Percentiles rank a stretch among this genome's conserved stretches.
phyloP scores from a whole-genome alignment of 2,888 invertebrate genomes.

The Schizaphis graminum region DNA sequence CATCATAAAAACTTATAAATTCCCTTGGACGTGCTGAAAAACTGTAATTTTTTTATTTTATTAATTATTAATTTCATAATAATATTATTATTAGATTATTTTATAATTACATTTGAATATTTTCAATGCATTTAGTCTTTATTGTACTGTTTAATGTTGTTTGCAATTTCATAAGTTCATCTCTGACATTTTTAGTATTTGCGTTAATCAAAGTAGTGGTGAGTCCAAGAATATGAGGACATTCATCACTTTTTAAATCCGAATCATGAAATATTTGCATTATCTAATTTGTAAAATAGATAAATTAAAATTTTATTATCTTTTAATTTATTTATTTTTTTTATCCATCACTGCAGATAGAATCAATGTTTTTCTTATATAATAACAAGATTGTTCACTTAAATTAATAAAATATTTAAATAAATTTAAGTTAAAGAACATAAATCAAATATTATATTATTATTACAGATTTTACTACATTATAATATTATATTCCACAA shows the following conservation, averaged over 20 bases:
- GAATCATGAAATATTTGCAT: slow-evolving; percentile 70
- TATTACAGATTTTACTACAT: no score
- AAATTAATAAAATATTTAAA: no score
- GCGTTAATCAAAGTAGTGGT: slow-evolving; percentile 89
- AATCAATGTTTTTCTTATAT: no score
- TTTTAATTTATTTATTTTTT: not conserved
- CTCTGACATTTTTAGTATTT: slow-evolving; percentile 74
- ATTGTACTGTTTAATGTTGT: slow-evolving; percentile 81
- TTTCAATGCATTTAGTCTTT: slow-evolving; percentile 70
- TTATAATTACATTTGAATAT: slow-evolving; percentile 24
- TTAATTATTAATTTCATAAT: not conserved
- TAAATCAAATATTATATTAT: no score
- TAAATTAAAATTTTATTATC: not conserved
- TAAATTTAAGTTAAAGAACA: no score
- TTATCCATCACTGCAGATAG: not conserved
- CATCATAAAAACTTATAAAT: slow-evolving; percentile 69
- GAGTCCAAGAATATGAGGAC: slow-evolving; percentile 86
- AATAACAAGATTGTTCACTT: no score
- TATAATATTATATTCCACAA: no score
- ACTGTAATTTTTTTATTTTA: slow-evolving; percentile 69
- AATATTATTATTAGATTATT: not conserved
- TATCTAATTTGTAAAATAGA: slow-evolving; percentile 65
- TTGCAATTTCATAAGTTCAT: slow-evolving; percentile 77
- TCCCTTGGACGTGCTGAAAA: slow-evolving; percentile 74
- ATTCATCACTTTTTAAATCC: slow-evolving; percentile 70